These are phyloP conservation scores for Sus cebifrons DNA, from an alignment of 2,797 vertebrate species.

Conservation along the genomic window DNA sequence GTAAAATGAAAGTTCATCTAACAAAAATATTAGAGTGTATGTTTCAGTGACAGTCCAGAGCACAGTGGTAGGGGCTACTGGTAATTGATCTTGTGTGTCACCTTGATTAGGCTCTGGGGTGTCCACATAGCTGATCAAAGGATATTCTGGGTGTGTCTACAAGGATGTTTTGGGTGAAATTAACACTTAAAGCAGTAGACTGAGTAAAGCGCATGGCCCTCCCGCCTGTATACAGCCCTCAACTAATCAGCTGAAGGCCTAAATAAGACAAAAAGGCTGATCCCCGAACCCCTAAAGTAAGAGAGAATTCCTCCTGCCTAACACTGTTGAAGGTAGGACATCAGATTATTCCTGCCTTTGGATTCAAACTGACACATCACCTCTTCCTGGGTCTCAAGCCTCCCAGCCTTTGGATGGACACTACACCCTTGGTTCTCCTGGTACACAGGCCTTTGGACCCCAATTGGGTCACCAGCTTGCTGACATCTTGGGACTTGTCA, in stretches of 20 bases:
- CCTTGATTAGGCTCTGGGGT: background rate
- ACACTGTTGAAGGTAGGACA: background rate
- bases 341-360: background rate
- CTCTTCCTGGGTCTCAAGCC: background rate
- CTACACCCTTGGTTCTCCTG: background rate
- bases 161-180: background rate
- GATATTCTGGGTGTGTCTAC: background rate
- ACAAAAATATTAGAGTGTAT: background rate
- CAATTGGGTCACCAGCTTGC: background rate
- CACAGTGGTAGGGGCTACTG: background rate
- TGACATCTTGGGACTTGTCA: background rate
- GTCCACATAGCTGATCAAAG: background rate
- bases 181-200: background rate
- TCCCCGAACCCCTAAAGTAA: background rate
- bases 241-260: background rate
- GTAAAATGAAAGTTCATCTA: background rate
- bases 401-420: background rate
- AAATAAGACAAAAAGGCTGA: background rate
- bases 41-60: slow-evolving; percentile 22
- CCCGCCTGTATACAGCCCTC: background rate
- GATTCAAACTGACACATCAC: background rate
- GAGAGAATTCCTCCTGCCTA: background rate
- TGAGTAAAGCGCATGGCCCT: background rate
- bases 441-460: too few relatives aligned
- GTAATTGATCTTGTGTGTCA: background rate